A percentile compares a stretch with the other conserved stretches of the same genome.
These are phyloP conservation scores for Rotaria socialis DNA, from an alignment of 2,888 invertebrate species.

Conservation along the genomic window DNA sequence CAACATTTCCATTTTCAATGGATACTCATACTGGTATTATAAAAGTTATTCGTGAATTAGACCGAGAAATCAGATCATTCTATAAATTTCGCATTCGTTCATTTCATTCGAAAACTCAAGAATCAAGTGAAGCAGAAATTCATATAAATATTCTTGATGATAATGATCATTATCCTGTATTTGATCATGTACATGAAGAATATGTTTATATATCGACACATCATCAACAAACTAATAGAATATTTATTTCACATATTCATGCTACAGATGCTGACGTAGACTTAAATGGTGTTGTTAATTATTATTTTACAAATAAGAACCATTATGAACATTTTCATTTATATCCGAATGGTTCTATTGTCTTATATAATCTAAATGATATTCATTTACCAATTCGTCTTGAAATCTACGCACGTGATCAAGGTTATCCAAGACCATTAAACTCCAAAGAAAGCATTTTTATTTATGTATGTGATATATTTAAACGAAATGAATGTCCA, in stretches of 20 bases:
- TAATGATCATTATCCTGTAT: slow-evolving; percentile 23
- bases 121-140: not conserved
- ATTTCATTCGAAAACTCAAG: not conserved
- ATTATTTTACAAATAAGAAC: slow-evolving; percentile 56
- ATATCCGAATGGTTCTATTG: not conserved
- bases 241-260: slow-evolving; percentile 11
- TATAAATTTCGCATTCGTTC: not conserved
- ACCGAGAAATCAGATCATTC: not conserved
- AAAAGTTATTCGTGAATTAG: slow-evolving; percentile 4
- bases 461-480: not conserved
- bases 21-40: not conserved
- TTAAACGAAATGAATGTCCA: not conserved
- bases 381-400: not conserved
- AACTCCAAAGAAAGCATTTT: not conserved
- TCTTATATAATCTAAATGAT: not conserved
- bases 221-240: not conserved
- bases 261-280: slow-evolving; percentile 68
- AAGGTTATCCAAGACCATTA: not conserved
- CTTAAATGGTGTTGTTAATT: slow-evolving; percentile 67
- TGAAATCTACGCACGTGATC: slow-evolving; percentile 20
- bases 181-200: not conserved
- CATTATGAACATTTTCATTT: slow-evolving; percentile 11
- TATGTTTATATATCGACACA: slow-evolving; percentile 9
- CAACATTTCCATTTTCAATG: not conserved
- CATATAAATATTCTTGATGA: not conserved